Base-by-base conservation (phyloP, 2,888 invertebrate species). In the Nebria salina region DNA sequence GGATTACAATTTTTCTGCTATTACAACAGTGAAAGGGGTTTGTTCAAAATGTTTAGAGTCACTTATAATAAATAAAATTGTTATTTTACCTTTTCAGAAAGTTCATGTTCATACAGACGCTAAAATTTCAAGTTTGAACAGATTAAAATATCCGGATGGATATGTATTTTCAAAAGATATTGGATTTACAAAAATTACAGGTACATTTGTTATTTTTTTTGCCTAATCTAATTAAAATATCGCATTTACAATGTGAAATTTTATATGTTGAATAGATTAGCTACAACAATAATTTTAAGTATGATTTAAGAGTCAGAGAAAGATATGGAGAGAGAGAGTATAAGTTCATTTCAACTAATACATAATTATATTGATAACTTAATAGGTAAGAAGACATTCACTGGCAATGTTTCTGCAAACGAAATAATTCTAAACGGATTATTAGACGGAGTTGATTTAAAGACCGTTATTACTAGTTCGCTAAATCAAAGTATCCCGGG, bases 71-170 rank as follows among this genome's bases (percentile, higher is more conserved):
- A 72, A 72, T 79, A 76, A 80, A 66, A 54, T 26, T 42, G 66
- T 77, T 41, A 80, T 75, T 65, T 82, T 64, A 64, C 74, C 76
- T 64, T 87, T 87, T 83, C 82, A 91, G 91, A 85, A 89, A 83
- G 84, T 91, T 13, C 84, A 86, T 72, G 86, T 89, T 5, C 86
- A 88, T 79, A 84, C 87, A 64, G 81, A 85, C 25, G 83, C 90
- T 15, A 82, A 85, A 1, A 85, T 90, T 25, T 84, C 87, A 20
- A 85, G 84, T 64, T 85, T 93, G 8, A 92, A 93, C 84, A 85
- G 85, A 34, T 83, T 92, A 0, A 84, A 85, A 75, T 93, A 91
- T 85, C 92, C 92, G 0, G 86, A 88, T 9, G 91, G 91, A 54
- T 93, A 89, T 83, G 85, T 92, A 4, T 86, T 89, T 82, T 85